These are phyloP conservation scores for Colletes gigas DNA, from an alignment of 1,140 invertebrate species.

Conservation along the genomic window DNA sequence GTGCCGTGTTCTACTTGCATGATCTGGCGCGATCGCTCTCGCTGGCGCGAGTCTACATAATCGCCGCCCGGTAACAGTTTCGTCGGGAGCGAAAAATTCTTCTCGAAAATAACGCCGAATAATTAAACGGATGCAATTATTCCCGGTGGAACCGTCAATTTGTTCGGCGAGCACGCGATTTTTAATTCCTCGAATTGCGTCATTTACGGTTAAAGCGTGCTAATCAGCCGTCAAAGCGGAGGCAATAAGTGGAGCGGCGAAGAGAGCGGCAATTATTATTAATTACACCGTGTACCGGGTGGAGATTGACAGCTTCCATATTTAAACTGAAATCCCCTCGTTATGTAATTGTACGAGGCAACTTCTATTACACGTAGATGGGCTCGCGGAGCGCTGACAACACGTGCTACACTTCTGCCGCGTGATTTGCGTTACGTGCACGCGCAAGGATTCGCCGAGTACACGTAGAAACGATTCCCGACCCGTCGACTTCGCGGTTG, in stretches of 20 bases:
- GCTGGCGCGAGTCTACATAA: conserved; percentile 32
- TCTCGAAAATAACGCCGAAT: not conserved
- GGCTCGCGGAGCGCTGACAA: conserved; percentile 25
- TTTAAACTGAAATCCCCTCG: conserved; percentile 36
- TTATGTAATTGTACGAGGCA: conserved; percentile 30
- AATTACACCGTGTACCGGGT: conserved; percentile 4
- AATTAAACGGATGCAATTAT: not conserved
- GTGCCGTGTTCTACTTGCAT: conserved; percentile 71
- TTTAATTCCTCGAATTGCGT: not conserved
- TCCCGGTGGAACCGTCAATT: not conserved
- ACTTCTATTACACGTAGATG: conserved; percentile 12
- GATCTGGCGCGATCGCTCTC: conserved; percentile 69
- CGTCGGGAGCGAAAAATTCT: not conserved
- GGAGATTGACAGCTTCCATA: conserved; percentile 38
- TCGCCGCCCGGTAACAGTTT: not conserved
- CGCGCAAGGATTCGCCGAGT: conserved; percentile 18
- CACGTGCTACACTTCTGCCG: conserved; percentile 46
- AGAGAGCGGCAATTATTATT: conserved; percentile 39
- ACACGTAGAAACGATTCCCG: conserved; percentile 27
- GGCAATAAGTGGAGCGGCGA: conserved; percentile 15
- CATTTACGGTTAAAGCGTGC: not conserved
- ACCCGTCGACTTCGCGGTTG: conserved; percentile 23
- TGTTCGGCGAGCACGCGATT: not conserved
- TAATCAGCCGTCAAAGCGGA: conserved; percentile 23
- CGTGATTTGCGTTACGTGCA: conserved; percentile 49